These are phyloP conservation scores for Chironomus riparius DNA, from an alignment of 2,888 invertebrate genomes.

Conservation along the genomic window DNA sequence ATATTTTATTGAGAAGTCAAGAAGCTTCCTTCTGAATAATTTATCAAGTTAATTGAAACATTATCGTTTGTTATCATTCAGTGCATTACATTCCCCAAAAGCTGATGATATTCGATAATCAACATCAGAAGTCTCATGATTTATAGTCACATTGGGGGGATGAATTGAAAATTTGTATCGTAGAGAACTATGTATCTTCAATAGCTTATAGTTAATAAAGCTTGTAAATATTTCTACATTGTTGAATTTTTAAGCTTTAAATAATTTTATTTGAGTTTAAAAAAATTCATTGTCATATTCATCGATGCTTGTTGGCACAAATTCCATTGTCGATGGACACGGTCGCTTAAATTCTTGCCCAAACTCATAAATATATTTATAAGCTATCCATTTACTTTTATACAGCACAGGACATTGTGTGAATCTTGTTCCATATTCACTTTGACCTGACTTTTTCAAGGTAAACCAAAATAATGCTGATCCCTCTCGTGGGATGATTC, in stretches of 20 bases:
- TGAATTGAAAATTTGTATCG: neutral
- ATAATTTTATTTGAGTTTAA: neutral
- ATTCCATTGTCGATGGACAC: neutral
- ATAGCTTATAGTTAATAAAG: too few species aligned
- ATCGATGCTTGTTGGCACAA: neutral
- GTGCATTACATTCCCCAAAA: neutral
- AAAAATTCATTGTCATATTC: neutral
- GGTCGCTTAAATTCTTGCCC: neutral
- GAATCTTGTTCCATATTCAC: neutral
- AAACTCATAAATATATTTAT: neutral
- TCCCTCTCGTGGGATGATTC: neutral
- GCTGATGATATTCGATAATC: neutral
- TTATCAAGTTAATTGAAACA: neutral
- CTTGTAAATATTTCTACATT: too few species aligned
- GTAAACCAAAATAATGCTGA: slow-evolving; percentile 3
- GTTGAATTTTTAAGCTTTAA: neutral
- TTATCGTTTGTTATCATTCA: neutral
- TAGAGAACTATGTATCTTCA: too few species aligned
- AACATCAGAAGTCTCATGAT: neutral
- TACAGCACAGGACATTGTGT: neutral
- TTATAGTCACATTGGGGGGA: neutral
- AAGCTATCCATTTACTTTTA: neutral
- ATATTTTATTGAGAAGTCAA: neutral
- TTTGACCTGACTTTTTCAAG: neutral
- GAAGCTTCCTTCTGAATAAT: neutral